A percentile compares a stretch with the other conserved stretches of the same genome.
phyloP scores from a whole-genome alignment of 2,888 invertebrate genomes.

The Yponomeuta evonymella region DNA sequence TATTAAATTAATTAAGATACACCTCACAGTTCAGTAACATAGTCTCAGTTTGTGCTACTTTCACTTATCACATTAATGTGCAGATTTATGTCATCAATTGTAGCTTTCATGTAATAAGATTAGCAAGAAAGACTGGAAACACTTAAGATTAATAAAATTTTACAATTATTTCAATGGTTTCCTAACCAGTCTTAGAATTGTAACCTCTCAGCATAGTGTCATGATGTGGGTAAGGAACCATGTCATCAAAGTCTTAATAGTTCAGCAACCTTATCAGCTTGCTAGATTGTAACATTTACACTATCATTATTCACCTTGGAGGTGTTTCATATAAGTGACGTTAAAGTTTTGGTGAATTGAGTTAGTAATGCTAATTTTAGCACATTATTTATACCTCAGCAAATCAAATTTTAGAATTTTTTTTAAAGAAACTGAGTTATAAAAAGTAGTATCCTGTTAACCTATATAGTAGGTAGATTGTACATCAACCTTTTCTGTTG shows the following conservation, averaged over 20 bases:
- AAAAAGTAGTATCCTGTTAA: too few relatives aligned
- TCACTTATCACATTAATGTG: background rate
- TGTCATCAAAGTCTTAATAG: background rate
- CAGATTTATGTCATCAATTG: background rate
- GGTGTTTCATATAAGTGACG: constrained; percentile 2
- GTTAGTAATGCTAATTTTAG: background rate
- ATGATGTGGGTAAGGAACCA: background rate
- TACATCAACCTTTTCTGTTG: too few relatives aligned
- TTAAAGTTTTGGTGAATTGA: background rate
- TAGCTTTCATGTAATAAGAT: background rate
- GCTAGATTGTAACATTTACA: background rate
- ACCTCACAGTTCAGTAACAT: background rate
- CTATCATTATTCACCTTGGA: background rate
- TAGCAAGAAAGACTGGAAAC: background rate
- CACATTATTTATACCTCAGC: background rate
- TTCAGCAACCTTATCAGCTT: background rate
- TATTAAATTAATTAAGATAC: background rate
- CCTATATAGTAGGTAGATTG: too few relatives aligned
- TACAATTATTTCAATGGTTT: background rate
- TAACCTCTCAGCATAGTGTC: background rate
- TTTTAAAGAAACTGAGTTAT: too few relatives aligned
- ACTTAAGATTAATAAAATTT: background rate
- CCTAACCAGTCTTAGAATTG: background rate
- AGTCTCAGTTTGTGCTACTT: constrained; percentile 13
- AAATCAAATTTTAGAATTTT: background rate